Evolutionary conservation across 2,113 vertebrate genomes (phyloP).

Genomic region (Coturnix japonica): DNA sequence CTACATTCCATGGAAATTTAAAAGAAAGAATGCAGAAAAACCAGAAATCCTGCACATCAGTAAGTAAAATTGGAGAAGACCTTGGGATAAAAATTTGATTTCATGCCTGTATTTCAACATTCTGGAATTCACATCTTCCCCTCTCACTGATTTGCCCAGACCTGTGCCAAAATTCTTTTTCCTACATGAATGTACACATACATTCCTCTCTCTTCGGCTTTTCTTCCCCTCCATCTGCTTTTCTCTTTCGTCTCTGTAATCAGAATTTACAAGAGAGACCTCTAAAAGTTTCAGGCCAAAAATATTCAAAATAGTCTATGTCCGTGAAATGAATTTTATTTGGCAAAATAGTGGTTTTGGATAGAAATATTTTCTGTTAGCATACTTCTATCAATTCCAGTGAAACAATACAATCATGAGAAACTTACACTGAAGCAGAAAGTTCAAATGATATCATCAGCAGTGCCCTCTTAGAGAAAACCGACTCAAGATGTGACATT

Average conservation of each 20-base stretch:
- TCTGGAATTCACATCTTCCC: background rate
- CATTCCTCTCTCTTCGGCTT: background rate
- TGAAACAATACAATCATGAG: background rate
- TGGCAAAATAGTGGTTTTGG: background rate
- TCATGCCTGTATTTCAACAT: background rate
- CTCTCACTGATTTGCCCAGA: background rate
- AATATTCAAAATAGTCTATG: background rate
- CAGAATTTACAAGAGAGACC: background rate
- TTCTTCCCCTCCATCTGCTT: background rate
- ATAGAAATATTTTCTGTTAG: background rate
- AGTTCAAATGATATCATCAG: background rate
- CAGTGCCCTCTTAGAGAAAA: background rate
- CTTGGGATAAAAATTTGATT: background rate
- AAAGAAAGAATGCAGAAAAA: background rate
- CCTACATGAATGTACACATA: background rate
- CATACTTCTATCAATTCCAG: background rate
- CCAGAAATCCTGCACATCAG: background rate
- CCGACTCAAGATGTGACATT: background rate
- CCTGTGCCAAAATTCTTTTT: slow-evolving; percentile 1
- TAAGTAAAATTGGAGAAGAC: background rate
- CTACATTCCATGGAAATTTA: background rate
- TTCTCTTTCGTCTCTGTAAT: background rate
- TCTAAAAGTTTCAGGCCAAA: background rate
- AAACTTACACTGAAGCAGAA: background rate
- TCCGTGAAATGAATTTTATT: background rate